Evolutionary conservation across 1,140 invertebrate genomes (phyloP), one percentile per base, ranked within the genome.

Genomic region (Drosophila neocordata): DNA sequence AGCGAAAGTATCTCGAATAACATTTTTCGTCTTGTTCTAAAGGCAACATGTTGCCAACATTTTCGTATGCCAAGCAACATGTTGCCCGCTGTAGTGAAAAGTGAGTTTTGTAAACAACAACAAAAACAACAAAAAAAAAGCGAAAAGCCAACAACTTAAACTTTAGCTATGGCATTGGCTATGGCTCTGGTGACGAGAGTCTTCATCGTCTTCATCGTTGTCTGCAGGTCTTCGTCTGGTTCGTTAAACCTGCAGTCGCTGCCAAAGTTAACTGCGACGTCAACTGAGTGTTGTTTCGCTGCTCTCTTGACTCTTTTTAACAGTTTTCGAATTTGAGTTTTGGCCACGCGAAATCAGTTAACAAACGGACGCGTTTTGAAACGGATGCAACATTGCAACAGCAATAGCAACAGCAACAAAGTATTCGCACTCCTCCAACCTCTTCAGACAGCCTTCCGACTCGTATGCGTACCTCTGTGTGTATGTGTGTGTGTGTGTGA

Each of bases 331-430:
- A 75, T 89, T 85, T 81, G 71, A 80, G 77, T 79, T 82, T 81
- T 82, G 78, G 81, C 73, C 79, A 73, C 89, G 89, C 84, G 89
- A 89, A 90, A 87, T 90, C 89, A 91, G 89, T 91, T 91, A 89
- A 90, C 82, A 79, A 90, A 89, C 82, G 89, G 87, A 90, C 89
- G 79, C 76, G 80, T 83, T 80, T 84, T 79, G 79, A 84, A 90
- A 90, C 79, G 84, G 79, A 89, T 89, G 84, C 84, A 48, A 48
- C 9, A 70, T 64, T 69, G 61, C 44, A 57, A 44, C 44, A 15
- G 15, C 13, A 15, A 38, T 44, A 62, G 53, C 55, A 48, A 48
- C 41, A 48, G 53, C 55, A 48, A 48, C 41, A 48, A 41, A 38
- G 13, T n/a, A 31, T 44, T 18, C 41, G 41, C 41, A 48, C 41